Conservation (phyloP, 1,140 invertebrate species). For the Hycleus cichorii region DNA sequence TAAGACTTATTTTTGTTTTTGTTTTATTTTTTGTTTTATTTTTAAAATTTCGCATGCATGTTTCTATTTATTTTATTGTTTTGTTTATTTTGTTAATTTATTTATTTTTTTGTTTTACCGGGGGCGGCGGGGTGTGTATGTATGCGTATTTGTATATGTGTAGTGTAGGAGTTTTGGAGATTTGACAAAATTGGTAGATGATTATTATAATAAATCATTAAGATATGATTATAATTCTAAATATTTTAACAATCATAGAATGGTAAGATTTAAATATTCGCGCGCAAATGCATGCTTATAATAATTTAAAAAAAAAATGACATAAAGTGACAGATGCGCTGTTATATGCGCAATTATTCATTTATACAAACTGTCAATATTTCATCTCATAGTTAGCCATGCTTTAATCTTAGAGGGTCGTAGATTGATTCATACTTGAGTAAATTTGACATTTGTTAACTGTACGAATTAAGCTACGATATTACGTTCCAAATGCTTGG, state of each 20-base stretch:
- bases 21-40: slow-evolving; percentile 8
- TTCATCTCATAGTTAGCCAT: too few relatives aligned
- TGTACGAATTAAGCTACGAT: too few relatives aligned
- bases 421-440: too few relatives aligned
- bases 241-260: slow-evolving; percentile 16
- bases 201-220: slow-evolving; percentile 17
- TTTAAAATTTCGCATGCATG: background rate
- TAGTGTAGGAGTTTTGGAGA: slow-evolving; percentile 57
- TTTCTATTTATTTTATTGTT: slow-evolving; percentile 16
- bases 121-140: background rate
- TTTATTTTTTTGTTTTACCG: slow-evolving; percentile 24
- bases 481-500: too few relatives aligned
- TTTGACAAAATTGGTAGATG: slow-evolving; percentile 49
- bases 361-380: too few relatives aligned
- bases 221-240: slow-evolving; percentile 25
- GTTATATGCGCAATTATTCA: too few relatives aligned
- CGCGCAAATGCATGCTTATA: background rate
- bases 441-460: too few relatives aligned
- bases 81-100: slow-evolving; percentile 4
- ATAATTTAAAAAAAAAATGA: too few relatives aligned
- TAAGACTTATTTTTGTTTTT: slow-evolving; percentile 23
- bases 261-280: slow-evolving; percentile 37
- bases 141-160: too few relatives aligned
- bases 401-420: too few relatives aligned
- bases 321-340: too few relatives aligned